phyloP scores from a whole-genome alignment of 2,797 vertebrate genomes.

The Phoxinus dragarum region DNA sequence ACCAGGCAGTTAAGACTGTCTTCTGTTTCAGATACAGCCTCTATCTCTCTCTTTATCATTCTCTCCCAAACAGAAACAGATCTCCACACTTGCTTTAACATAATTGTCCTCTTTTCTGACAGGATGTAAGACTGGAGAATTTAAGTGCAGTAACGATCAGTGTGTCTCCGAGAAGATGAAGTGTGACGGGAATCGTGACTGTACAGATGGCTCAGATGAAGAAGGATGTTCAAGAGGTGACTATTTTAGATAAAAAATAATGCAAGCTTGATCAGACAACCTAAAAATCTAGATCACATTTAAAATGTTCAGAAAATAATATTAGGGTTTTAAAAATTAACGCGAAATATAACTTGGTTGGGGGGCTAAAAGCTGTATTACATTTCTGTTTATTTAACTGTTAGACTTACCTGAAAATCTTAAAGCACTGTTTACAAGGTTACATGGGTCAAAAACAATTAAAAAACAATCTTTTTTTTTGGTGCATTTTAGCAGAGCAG shows the following conservation, averaged over 20 bases:
- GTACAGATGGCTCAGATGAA: conserved; percentile 88
- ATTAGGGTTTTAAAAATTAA: too few relatives aligned
- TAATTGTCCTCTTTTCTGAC: conserved; percentile 9
- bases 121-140: conserved; percentile 77
- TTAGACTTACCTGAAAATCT: too few relatives aligned
- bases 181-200: conserved; percentile 83
- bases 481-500: too few relatives aligned
- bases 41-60: background rate
- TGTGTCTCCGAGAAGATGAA: conserved; percentile 78
- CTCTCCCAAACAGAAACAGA: background rate
- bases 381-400: too few relatives aligned
- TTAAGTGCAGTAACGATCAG: conserved; percentile 79
- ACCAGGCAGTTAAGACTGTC: background rate
- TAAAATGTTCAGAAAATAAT: background rate
- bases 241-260: background rate
- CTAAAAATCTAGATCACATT: background rate
- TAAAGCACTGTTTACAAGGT: too few relatives aligned
- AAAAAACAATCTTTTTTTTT: too few relatives aligned
- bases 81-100: background rate
- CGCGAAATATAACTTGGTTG: too few relatives aligned
- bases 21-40: too few relatives aligned
- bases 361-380: too few relatives aligned
- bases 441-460: too few relatives aligned
- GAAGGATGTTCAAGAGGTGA: conserved; percentile 70
- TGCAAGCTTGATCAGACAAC: background rate